Conservation (phyloP, 2,888 invertebrate genomes). For the Antitype chi region DNA sequence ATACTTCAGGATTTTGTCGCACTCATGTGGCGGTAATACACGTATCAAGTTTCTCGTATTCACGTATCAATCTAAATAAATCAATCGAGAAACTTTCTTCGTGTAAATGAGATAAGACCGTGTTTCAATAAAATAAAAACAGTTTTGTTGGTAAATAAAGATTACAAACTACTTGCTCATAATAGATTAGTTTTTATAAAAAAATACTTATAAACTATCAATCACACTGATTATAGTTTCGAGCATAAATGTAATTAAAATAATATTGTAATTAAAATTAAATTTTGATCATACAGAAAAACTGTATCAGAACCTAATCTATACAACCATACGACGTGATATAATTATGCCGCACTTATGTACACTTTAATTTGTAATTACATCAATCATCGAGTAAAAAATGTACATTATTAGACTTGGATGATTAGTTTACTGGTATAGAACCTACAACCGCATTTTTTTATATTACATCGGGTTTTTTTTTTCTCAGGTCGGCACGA, state of each 20-base stretch:
- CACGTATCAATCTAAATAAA: background rate
- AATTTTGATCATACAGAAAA: conserved; percentile 16
- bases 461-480: no score
- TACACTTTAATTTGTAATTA: background rate
- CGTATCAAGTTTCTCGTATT: background rate
- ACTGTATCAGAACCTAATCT: background rate
- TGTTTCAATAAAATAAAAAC: background rate
- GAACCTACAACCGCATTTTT: no score
- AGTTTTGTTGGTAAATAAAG: background rate
- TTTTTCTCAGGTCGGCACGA: background rate
- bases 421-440: no score
- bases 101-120: background rate
- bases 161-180: conserved; percentile 1
- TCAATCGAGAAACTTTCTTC: background rate
- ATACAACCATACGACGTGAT: background rate
- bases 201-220: background rate
- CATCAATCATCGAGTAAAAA: background rate
- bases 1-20: background rate
- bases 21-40: background rate
- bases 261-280: background rate
- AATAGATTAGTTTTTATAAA: background rate
- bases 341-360: background rate
- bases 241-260: background rate
- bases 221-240: background rate
- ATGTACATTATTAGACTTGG: background rate